Base-by-base conservation (phyloP, 2,113 vertebrate species). In the Atrichornis clamosus region DNA sequence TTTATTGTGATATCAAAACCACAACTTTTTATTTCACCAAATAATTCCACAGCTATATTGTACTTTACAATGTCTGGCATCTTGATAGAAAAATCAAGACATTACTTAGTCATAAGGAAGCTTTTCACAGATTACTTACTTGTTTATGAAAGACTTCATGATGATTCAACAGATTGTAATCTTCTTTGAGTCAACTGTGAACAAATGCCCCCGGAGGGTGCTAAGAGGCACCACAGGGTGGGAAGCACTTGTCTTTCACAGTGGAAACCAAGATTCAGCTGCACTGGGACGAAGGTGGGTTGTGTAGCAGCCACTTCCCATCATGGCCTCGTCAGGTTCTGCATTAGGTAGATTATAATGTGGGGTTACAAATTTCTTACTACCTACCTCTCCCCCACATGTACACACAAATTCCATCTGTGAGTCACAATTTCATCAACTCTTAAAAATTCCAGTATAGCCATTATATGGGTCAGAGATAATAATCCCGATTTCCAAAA, bases 311-410 rank as follows among this genome's bases (percentile, higher is more conserved):
- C 15, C 5, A 59, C 60, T 90, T 59, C 13, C 14, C 6, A 1
- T 42, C 42, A 63, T 4, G 15, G 24, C n/a, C 19, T 65, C 62
- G 26, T 35, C 42, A 46, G 24, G 5, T 35, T 87, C 63, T 89
- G 14, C 7, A 44, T 27, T 33, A 49, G 2, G 6, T 33, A 74
- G 19, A 37, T 11, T 58, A 4, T n/a, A 58, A 49, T 3, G 26
- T 7, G 11, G 5, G 18, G 7, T 24, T 88, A 37, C 16, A 28
- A 3, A 14, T 56, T 72, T 88, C 23, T 75, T 67, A 21, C 6
- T 63, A 16, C 21, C 15, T 81, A 21, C 3, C 26, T 12, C 12
- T 67, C 4, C 1, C 1, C 1, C 0, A 30, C 5, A 10, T 3
- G 6, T 41, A 8, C 7, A 10, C 5, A 63, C 3, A 56, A 35